These are phyloP conservation scores for Rhinopomastus cyanomelas DNA, from an alignment of 2,113 vertebrate species.

Conservation along the genomic window DNA sequence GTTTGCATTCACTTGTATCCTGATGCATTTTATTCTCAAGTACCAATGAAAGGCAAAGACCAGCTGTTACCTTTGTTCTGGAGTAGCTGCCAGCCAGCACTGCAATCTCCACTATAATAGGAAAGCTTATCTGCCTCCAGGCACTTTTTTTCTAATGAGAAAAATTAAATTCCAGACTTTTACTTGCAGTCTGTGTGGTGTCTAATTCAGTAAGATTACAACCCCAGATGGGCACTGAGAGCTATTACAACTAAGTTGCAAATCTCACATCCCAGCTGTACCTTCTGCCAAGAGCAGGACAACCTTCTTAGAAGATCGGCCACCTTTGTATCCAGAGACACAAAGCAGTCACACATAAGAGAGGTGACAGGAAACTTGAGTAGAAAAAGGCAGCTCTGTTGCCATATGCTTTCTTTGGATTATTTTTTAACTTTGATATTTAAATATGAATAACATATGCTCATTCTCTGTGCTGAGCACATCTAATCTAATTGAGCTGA, in stretches of 20 bases:
- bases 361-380: neutral
- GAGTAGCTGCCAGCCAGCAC: neutral
- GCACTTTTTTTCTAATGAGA: neutral
- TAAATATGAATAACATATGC: neutral
- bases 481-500: neutral
- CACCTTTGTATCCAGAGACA: neutral
- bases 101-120: neutral
- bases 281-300: neutral
- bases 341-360: neutral
- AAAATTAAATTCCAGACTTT: neutral
- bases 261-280: neutral
- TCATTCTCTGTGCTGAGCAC: neutral
- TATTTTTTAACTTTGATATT: neutral
- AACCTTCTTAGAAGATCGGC: neutral
- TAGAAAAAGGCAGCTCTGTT: neutral
- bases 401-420: neutral
- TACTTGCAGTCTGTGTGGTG: neutral
- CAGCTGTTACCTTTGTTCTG: neutral
- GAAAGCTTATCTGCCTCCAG: neutral
- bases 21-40: neutral
- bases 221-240: neutral
- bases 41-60: neutral
- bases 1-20: neutral
- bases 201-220: neutral
- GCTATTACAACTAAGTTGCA: neutral